Evolutionary conservation across 1,140 invertebrate species (phyloP), one percentile per base, ranked within the genome.

Genomic region (Paramacrobiotus metropolitanus): DNA sequence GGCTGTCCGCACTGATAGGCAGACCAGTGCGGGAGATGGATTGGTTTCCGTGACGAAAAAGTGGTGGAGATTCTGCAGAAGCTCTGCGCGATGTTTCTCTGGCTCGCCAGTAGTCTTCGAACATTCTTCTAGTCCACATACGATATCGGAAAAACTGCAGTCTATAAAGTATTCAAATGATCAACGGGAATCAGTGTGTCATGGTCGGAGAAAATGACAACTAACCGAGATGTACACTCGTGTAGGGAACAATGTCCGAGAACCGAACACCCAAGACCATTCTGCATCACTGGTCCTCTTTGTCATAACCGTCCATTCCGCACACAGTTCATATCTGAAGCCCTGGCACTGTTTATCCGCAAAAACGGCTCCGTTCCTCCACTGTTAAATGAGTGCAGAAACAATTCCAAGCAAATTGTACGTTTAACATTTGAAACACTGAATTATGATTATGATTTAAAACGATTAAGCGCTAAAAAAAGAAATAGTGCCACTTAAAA

Each of bases 1-100:
- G 29, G 65, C 71, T 60, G 68, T 68, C 59, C 73, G 65, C 4
- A 72, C 72, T 29, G 70, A 72, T 18, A 73, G 67, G 59, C 68
- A 69, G 20, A 70, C 68, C 30, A 74, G 45, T 2, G 31, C 21
- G 20, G 21, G 44, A 31, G 62, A 60, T 4, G 30, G 30, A 59
- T 64, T 60, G 4, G 59, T 24, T 64, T 24, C 24, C 21, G 63
- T 64, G 18, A 44, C 48, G 40, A 64, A 64, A 2, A 64, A 15
- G 20, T n/a, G 28, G 3, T 28, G 21, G 3, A 64, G 28, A 30
- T 64, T 18, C n/a, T 24, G 29, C 20, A 64, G 2, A 3, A 55
- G 3, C 34, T 63, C 21, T 55, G 18, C n/a, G 60, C 60, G 60
- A 3, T 3, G 21, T 9, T 55, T 24, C 4, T 55, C 48, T 55